phyloP scores from a whole-genome alignment of 2,797 vertebrate genomes.

The Cyclura pinguis region DNA sequence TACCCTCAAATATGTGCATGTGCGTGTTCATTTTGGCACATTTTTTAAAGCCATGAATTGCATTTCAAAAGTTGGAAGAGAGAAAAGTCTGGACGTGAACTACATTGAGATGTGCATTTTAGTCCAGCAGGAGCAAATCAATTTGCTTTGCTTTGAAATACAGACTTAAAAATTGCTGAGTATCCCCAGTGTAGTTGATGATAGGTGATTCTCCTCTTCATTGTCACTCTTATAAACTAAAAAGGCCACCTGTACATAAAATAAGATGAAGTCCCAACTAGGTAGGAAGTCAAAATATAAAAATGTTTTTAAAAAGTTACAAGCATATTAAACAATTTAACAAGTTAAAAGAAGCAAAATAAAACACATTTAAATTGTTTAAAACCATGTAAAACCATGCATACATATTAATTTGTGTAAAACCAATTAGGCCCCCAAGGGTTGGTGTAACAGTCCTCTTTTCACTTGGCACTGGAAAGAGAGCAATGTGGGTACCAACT shows the following conservation, averaged over 20 bases:
- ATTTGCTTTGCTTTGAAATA: background rate
- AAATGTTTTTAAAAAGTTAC: too few species aligned
- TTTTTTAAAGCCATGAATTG: background rate
- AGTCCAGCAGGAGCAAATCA: background rate
- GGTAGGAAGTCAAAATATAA: background rate
- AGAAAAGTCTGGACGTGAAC: background rate
- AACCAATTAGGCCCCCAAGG: too few species aligned
- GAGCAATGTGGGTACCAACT: too few species aligned
- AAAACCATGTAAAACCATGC: too few species aligned
- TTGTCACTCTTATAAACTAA: background rate
- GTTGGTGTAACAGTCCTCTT: too few species aligned
- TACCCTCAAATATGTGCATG: background rate
- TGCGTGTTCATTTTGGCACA: background rate
- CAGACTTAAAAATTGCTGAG: background rate
- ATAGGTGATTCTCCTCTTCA: background rate
- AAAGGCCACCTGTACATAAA: background rate
- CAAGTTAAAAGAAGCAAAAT: too few species aligned
- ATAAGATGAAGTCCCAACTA: background rate
- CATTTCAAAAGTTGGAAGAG: background rate
- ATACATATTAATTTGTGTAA: too few species aligned
- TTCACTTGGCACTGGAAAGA: too few species aligned
- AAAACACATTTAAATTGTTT: too few species aligned
- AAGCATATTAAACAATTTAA: too few species aligned
- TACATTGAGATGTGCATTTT: background rate
- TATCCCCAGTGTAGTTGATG: background rate